Evolutionary conservation across 2,888 invertebrate species (phyloP), one percentile per base, ranked within the genome.

Genomic region (Pimpla rufipes): DNA sequence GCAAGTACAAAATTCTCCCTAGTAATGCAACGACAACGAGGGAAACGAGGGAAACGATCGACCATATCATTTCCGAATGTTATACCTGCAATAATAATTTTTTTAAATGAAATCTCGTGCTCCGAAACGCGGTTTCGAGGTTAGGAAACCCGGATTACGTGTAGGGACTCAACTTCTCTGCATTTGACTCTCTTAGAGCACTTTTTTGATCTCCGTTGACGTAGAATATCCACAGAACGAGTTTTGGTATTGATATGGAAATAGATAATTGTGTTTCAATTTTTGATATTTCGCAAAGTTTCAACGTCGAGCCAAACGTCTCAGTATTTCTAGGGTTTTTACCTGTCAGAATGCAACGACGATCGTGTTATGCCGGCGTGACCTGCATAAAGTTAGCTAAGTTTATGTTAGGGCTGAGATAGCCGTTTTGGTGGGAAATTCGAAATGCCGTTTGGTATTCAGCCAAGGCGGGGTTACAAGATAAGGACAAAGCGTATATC

Each of bases 1-100:
- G 79, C 76, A 91, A 23, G 68, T 89, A 91, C 23, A 87, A 81
- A 67, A 88, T 78, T 83, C 92, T 81, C 52, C 76, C 66, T 35
- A 82, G 57, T 1, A 86, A 67, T n/a, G 52, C 40, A 62, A 85
- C 7, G 4, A 47, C 8, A 50, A 71, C 23, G 16, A 21, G 5
- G 8, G 29, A 55, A 79, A 64, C 21, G 11, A 66, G 40, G 45
- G 40, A 57, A 77, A 78, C 37, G 13, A 80, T 11, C 13, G 47
- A 21, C 84, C 66, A 59, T 50, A 29, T 13, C 84, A 84, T 84
- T 47, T 76, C 45, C 10, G 8, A 23, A 45, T 37, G 52, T 40
- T 40, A 29, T 67, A 81, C 78, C 84, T 84, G 81, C 13, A 84
- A 84, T 40, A 64, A 64, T 16, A 35, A 59, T 23, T 45, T 6